Evolutionary conservation across 35 echinoderm and acorn worm species (phyloP).

Genomic region (Apostichopus japonicus): DNA sequence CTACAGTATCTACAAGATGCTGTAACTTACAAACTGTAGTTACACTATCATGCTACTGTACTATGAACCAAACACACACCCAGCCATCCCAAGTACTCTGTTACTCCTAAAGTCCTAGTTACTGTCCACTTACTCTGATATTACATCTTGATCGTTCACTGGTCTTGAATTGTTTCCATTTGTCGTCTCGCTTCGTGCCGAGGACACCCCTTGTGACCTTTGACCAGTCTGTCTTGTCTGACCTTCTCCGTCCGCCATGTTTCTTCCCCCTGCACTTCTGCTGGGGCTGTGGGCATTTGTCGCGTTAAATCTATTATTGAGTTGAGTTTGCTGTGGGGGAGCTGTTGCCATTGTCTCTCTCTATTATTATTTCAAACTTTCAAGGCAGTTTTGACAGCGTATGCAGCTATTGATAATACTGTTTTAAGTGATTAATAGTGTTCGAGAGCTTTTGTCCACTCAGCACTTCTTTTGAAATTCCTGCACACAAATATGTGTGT

Average conservation of each 20-base stretch:
- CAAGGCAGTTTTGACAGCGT: conserved; percentile 14
- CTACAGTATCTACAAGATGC: too few relatives aligned
- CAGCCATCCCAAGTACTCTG: too few relatives aligned
- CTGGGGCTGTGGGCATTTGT: conserved; percentile 69
- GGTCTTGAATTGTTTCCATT: conserved; percentile 43
- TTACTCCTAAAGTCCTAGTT: too few relatives aligned
- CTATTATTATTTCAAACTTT: conserved; percentile 10
- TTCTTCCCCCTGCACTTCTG: conserved; percentile 31
- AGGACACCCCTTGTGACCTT: conserved; percentile 44
- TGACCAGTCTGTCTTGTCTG: conserved; percentile 12
- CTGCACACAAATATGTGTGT: not conserved
- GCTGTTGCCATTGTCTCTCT: conserved; percentile 72
- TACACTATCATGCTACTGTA: too few relatives aligned
- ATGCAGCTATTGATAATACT: conserved; percentile 48
- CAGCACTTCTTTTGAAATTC: conserved; percentile 18
- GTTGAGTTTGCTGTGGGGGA: conserved; percentile 59
- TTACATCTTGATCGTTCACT: conserved; percentile 1
- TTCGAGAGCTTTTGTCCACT: conserved; percentile 28
- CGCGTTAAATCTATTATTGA: conserved; percentile 60
- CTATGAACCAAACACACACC: too few relatives aligned
- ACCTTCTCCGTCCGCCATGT: conserved; percentile 42
- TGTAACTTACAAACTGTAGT: too few relatives aligned
- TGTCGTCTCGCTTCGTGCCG: conserved; percentile 10
- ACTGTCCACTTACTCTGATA: conserved; percentile 17
- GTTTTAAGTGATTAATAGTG: not conserved